A percentile compares a stretch with the other conserved stretches of the same genome.
These are phyloP conservation scores for Thamnophis sirtalis DNA, from an alignment of 2,113 vertebrate genomes.

Conservation along the genomic window DNA sequence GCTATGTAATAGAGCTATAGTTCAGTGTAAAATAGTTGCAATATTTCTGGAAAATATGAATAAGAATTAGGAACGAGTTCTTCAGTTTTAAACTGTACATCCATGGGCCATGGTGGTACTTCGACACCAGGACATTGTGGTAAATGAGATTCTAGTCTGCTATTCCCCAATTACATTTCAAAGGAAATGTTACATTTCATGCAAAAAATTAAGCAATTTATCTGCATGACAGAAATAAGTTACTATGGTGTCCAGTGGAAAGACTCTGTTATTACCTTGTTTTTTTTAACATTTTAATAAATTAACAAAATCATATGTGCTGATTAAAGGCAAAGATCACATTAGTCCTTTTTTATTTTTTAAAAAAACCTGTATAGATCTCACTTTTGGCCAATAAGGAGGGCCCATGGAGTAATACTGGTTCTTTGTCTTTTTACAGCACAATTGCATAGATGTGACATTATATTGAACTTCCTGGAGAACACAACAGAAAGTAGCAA, in stretches of 20 bases:
- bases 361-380: constrained; percentile 21
- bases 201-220: constrained; percentile 41
- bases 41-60: constrained; percentile 47
- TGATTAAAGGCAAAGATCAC: not conserved
- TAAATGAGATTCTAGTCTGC: constrained; percentile 45
- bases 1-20: constrained; percentile 10
- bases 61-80: constrained; percentile 34
- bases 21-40: constrained; percentile 44
- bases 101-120: constrained; percentile 3
- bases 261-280: constrained; percentile 4
- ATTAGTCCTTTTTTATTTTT: constrained; percentile 5
- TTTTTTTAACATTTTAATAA: not conserved
- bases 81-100: constrained; percentile 51
- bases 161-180: constrained; percentile 33
- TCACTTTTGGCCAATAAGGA: constrained; percentile 39
- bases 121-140: constrained; percentile 42
- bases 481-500: constrained; percentile 64
- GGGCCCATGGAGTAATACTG: constrained; percentile 9
- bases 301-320: constrained; percentile 21
- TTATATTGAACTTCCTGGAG: constrained; percentile 51
- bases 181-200: constrained; percentile 45
- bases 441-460: not conserved
- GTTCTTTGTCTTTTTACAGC: constrained; percentile 26
- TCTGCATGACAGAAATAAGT: constrained; percentile 23
- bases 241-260: constrained; percentile 32